Conservation (phyloP, 2,113 vertebrate species). For the Xenopus tropicalis region UCB_Xtro_10.0 CM004443.2:164864001-164864500, state of each 20-base stretch:
- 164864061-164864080: conserved; percentile 94
- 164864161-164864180: conserved; percentile 89
- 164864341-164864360: too few relatives aligned
- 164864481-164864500: too few relatives aligned
- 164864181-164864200: conserved; percentile 84
- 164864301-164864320: background rate
- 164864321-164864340: background rate
- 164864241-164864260: too few relatives aligned
- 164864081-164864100: conserved; percentile 95
- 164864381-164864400: too few relatives aligned
- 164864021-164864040: conserved; percentile 80
- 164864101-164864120: conserved; percentile 94
- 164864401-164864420: too few relatives aligned
- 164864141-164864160: conserved; percentile 83
- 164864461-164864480: too few relatives aligned
- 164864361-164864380: too few relatives aligned
- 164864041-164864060: conserved; percentile 82
- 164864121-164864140: conserved; percentile 82
- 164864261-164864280: background rate
- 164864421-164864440: too few relatives aligned
- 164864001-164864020: conserved; percentile 91
- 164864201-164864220: background rate
- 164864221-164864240: background rate
- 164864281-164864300: background rate
- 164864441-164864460: too few relatives aligned